phyloP scores from a whole-genome alignment of 2,797 vertebrate genomes.

The Sebastolobus altivelis region DNA sequence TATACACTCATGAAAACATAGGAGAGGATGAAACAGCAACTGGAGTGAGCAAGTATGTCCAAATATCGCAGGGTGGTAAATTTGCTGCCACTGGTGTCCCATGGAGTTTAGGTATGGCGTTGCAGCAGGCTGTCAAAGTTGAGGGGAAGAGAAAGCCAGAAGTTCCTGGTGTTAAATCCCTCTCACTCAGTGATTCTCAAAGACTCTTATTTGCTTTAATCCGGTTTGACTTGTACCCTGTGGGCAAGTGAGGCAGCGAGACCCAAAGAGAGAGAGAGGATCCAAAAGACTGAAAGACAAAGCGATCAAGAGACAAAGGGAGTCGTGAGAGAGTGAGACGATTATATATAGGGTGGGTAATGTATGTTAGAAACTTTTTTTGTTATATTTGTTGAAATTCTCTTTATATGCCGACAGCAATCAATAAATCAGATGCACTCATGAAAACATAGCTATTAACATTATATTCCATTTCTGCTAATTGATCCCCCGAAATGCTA shows the following conservation, averaged over 20 bases:
- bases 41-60: constrained; percentile 35
- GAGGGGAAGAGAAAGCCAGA: constrained; percentile 46
- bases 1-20: too few species aligned
- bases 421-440: too few species aligned
- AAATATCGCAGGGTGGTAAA: constrained; percentile 56
- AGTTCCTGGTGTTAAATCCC: constrained; percentile 57
- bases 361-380: too few species aligned
- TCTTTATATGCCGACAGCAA: too few species aligned
- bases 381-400: too few species aligned
- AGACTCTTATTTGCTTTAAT: constrained; percentile 65
- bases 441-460: too few species aligned
- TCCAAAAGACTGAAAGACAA: constrained; percentile 4
- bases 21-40: constrained; percentile 54
- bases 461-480: too few species aligned
- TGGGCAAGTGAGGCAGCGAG: constrained; percentile 15
- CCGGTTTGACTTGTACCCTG: constrained; percentile 54
- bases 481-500: too few species aligned
- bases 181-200: constrained; percentile 51
- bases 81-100: constrained; percentile 42
- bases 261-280: constrained; percentile 2
- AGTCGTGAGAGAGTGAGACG: neutral
- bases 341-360: neutral
- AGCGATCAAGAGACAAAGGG: constrained; percentile 18
- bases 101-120: constrained; percentile 38
- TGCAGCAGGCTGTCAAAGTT: constrained; percentile 41